Evolutionary conservation across 1,140 invertebrate genomes (phyloP).

Genomic region (Monomorium pharaonis): DNA sequence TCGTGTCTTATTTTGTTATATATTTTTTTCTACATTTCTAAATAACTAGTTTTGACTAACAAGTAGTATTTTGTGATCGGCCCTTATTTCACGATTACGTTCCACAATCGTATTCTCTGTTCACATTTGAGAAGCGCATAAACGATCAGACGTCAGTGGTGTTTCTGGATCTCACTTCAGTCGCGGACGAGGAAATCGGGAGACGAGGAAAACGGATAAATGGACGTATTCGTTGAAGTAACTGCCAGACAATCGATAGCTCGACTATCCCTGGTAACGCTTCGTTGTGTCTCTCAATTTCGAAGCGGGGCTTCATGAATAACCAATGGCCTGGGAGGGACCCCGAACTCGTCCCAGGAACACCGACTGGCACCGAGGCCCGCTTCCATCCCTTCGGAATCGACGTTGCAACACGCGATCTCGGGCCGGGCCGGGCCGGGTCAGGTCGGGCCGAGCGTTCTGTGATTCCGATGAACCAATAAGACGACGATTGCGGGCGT

Average conservation of each 20-base stretch:
- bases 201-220: conserved; percentile 71
- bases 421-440: conserved; percentile 29
- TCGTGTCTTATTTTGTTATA: not conserved
- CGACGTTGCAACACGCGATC: conserved; percentile 73
- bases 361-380: conserved; percentile 80
- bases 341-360: conserved; percentile 79
- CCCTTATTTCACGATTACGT: not conserved
- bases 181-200: conserved; percentile 15
- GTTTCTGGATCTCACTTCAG: conserved; percentile 42
- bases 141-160: conserved; percentile 43
- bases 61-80: not conserved
- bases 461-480: conserved; percentile 69
- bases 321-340: conserved; percentile 80
- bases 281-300: conserved; percentile 84
- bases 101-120: not conserved
- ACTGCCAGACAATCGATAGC: conserved; percentile 83
- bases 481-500: conserved; percentile 63
- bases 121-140: conserved; percentile 10
- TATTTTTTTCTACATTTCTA: not conserved
- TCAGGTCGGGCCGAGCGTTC: conserved; percentile 36
- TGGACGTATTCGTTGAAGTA: conserved; percentile 78
- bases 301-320: conserved; percentile 80
- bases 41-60: not conserved
- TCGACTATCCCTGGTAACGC: conserved; percentile 75
- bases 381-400: conserved; percentile 71